These are phyloP conservation scores for Atherix ibis DNA, from an alignment of 2,888 invertebrate genomes.

Conservation along the genomic window DNA sequence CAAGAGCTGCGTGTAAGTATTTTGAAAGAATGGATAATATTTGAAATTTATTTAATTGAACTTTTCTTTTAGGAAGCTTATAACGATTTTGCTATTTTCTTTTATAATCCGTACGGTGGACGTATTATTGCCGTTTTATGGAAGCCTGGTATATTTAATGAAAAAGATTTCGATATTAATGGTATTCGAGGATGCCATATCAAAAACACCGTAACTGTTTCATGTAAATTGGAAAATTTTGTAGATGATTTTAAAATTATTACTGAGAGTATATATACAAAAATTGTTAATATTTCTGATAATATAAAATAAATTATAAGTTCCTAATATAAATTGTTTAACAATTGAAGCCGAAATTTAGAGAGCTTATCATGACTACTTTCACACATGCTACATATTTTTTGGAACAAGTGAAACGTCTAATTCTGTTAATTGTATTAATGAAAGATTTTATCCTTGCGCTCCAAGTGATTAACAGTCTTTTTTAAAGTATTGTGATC, in stretches of 20 bases:
- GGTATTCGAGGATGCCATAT: slow-evolving; percentile 22
- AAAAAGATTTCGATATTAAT: slow-evolving; percentile 55
- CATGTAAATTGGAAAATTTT: slow-evolving; percentile 20
- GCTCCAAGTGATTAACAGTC: too few species aligned
- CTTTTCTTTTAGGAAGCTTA: slow-evolving; percentile 44
- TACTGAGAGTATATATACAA: slow-evolving; percentile 24
- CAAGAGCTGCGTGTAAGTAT: slow-evolving; percentile 50
- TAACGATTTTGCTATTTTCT: slow-evolving; percentile 68
- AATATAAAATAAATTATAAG: too few species aligned
- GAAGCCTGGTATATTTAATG: slow-evolving; percentile 49
- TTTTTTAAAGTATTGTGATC: too few species aligned
- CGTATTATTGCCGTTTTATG: slow-evolving; percentile 69
- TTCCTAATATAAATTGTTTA: too few species aligned
- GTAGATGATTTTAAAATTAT: slow-evolving; percentile 28
- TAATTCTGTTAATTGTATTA: too few species aligned
- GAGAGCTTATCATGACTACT: too few species aligned
- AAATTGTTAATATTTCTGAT: slow-evolving; percentile 17
- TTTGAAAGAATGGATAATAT: neutral
- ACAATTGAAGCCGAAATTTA: too few species aligned
- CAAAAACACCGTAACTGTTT: slow-evolving; percentile 15
- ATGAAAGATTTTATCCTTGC: too few species aligned
- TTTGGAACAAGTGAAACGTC: too few species aligned
- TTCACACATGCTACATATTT: too few species aligned
- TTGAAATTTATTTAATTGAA: neutral
- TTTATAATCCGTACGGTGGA: slow-evolving; percentile 80